Evolutionary conservation across 2,888 invertebrate species (phyloP), one percentile per base, ranked within the genome.

Genomic region (Thyatira batis): DNA sequence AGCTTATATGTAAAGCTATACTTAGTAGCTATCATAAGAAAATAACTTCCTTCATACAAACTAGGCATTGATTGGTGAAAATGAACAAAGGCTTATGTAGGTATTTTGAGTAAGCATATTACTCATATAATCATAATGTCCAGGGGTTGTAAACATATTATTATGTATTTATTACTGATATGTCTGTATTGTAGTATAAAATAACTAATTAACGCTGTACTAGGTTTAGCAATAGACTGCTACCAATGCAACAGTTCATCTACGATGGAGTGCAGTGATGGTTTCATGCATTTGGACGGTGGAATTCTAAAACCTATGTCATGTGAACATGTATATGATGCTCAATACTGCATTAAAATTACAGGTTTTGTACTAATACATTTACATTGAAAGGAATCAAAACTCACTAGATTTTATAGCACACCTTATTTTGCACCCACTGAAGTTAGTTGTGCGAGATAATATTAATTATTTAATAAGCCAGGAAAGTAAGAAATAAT

Each of bases 261-360:
- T 54, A 92, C 93, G 27, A 92, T 94, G 81, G 94, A 95, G 80
- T 95, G 95, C 85, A 93, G 95, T 63, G 95, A 95, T 83, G 93
- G 94, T 46, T 92, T 95, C 71, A 94, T 95, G 76, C 92, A 92
- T 53, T 84, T 93, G 60, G 93, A 93, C 50, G 92, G 91, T 60
- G 92, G 91, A 44, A 82, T 92, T 49, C 75, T 95, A 66, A 81
- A 92, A 69, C 93, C 96, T 2, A 83, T 88, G 69, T 93, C 93
- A 76, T 97, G 97, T 88, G 92, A 94, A 71, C 93, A 95, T 82
- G 94, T 97, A 52, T 95, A 95, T 81, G 94, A 95, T 80, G 97
- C 97, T 50, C 93, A 93, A 70, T 97, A 95, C 90, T 98, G 98
- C 91, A 93, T 98, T 71, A 98, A 98, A 93, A 94, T 95, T 49